Conservation (phyloP, 2,797 vertebrate species). For the Hippopotamyrus pictus region DNA sequence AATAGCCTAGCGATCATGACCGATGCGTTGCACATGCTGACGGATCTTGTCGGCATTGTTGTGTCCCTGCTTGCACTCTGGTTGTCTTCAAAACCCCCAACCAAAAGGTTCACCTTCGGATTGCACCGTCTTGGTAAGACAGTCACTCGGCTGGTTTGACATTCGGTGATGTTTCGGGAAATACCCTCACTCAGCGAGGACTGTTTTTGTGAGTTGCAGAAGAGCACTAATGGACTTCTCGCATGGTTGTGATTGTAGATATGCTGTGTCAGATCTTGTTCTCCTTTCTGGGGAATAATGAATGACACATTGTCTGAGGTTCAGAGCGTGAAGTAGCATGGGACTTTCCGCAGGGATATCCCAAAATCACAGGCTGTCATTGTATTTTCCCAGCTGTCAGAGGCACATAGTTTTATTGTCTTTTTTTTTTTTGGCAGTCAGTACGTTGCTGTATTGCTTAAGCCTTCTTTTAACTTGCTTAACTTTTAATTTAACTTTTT, state of each 20-base stretch:
- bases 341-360: not conserved
- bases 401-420: not conserved
- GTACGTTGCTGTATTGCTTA: not conserved
- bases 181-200: not conserved
- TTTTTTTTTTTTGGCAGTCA: not conserved
- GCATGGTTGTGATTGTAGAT: not conserved
- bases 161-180: not conserved
- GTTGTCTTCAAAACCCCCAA: slow-evolving; percentile 87
- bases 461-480: not conserved
- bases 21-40: slow-evolving; percentile 89
- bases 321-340: not conserved
- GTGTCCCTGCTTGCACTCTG: slow-evolving; percentile 89
- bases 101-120: slow-evolving; percentile 85
- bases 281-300: not conserved
- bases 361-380: not conserved
- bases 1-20: slow-evolving; percentile 97
- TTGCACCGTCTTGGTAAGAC: slow-evolving; percentile 86
- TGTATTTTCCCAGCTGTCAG: not conserved
- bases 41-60: slow-evolving; percentile 87
- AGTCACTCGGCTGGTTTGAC: not conserved
- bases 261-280: not conserved
- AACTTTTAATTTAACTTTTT: not conserved
- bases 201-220: not conserved
- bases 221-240: not conserved
- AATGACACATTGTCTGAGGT: not conserved